Percentiles rank a stretch among this genome's conserved stretches.
These are phyloP conservation scores for Atractosteus spatula DNA, from an alignment of 2,113 vertebrate genomes.

Conservation along the genomic window DNA sequence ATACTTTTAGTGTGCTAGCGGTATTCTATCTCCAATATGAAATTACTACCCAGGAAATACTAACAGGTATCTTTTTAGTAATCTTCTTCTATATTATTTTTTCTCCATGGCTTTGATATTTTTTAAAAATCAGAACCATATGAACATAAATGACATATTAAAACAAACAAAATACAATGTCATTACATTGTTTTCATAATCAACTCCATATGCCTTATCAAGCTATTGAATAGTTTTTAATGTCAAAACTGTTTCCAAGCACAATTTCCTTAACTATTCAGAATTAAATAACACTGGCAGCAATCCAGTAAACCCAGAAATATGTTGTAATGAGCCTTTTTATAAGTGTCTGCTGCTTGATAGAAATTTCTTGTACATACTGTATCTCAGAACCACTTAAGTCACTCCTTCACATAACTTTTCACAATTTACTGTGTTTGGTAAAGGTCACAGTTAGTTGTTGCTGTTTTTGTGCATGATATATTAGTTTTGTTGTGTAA, in stretches of 20 bases:
- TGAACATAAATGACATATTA: not conserved
- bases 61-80: too few relatives aligned
- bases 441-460: constrained; percentile 68
- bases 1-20: too few relatives aligned
- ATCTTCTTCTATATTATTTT: too few relatives aligned
- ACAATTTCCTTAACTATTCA: not conserved
- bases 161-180: not conserved
- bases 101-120: not conserved
- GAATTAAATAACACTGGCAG: not conserved
- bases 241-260: not conserved
- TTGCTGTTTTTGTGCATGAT: constrained; percentile 56
- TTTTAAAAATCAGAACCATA: not conserved
- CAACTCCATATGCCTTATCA: constrained; percentile 2
- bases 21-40: too few relatives aligned
- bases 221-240: not conserved
- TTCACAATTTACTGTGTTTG: constrained; percentile 66
- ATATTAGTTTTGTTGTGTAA: constrained; percentile 62
- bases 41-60: too few relatives aligned
- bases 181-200: not conserved
- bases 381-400: not conserved
- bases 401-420: constrained; percentile 57
- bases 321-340: not conserved
- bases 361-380: constrained; percentile 7
- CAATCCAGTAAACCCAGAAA: not conserved
- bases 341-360: constrained; percentile 24